Evolutionary conservation across 92 coral and sea anemone genomes (phyloP).

Genomic region (Pocillopora grandis): DNA sequence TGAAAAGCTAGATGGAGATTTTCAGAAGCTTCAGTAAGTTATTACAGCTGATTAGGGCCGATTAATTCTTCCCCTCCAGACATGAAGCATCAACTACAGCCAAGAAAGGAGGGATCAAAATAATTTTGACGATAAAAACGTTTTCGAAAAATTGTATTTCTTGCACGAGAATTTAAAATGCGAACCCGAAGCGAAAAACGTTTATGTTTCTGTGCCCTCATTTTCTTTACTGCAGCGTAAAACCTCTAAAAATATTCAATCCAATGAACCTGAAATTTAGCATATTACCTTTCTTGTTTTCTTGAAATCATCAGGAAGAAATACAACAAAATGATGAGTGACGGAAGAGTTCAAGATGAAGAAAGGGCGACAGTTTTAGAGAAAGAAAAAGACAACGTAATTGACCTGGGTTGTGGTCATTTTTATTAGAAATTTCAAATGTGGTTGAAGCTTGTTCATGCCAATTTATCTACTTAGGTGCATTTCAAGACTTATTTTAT

Average conservation of each 20-base stretch:
- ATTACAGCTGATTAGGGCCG: not conserved
- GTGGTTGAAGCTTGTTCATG: not conserved
- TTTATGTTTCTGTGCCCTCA: too few species aligned
- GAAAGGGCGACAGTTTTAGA: slow-evolving; percentile 41
- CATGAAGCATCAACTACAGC: too few species aligned
- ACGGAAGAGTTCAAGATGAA: slow-evolving; percentile 52
- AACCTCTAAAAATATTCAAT: too few species aligned
- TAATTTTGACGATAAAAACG: too few species aligned
- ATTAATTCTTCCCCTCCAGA: too few species aligned
- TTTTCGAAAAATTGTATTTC: too few species aligned
- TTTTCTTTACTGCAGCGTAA: too few species aligned
- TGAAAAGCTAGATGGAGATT: slow-evolving; percentile 43
- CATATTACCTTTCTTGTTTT: not conserved
- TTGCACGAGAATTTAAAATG: too few species aligned
- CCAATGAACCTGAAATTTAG: too few species aligned
- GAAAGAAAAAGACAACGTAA: slow-evolving; percentile 55
- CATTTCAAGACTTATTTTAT: not conserved
- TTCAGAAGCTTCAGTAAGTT: slow-evolving; percentile 33
- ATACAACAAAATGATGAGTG: slow-evolving; percentile 43
- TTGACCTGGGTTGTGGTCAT: not conserved
- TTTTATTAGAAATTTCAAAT: not conserved
- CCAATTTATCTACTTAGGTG: not conserved
- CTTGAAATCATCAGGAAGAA: slow-evolving; percentile 43
- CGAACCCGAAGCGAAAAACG: too few species aligned
- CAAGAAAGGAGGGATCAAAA: too few species aligned